Evolutionary conservation across 2,888 invertebrate species (phyloP), one percentile per base, ranked within the genome.

Genomic region (Lacanobia wlatinum): DNA sequence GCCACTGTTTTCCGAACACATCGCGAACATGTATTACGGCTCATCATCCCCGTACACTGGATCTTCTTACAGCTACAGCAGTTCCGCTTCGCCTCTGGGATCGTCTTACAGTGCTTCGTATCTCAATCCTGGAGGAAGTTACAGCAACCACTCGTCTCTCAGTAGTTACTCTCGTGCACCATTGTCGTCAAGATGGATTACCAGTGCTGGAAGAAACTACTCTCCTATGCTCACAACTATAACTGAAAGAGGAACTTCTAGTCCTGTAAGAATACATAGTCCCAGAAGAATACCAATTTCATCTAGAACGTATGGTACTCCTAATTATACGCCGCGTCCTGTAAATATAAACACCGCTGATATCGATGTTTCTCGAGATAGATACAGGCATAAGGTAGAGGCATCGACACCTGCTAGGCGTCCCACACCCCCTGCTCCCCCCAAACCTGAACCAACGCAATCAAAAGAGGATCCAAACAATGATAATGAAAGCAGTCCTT

Each of bases 321-420:
- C 93, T 84, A 87, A 91, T 88, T 91, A 95, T 82, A 93, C 93
- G 56, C 94, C 97, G 2, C 97, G 97, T 67, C 98, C 98, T 2
- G 97, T 98, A 64, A 97, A 97, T 83, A 98, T 98, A 79, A 98
- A 98, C 91, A 98, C 98, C 4, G 98, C 98, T 46, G 98, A 98
- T 90, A 98, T 98, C 83, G 98, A 98, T 91, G 98, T 98, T 0
- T 98, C 98, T 0, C 97, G 97, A 78, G 97, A 97, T 78, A 96
- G 96, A 86, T 97, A 97, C 87, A 93, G 94, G 53, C 89, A 94
- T 81, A 92, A 93, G 91, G 71, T 68, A 50, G 86, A 87, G 76
- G 66, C 81, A 55, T 28, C 83, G 8, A 79, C 38, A 16, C 72
- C 80, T 59, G 58, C 82, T 9, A 76, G 78, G 48, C 73, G 73